These are phyloP conservation scores for Marisa cornuarietis DNA, from an alignment of 1,140 invertebrate species.

Conservation along the genomic window DNA sequence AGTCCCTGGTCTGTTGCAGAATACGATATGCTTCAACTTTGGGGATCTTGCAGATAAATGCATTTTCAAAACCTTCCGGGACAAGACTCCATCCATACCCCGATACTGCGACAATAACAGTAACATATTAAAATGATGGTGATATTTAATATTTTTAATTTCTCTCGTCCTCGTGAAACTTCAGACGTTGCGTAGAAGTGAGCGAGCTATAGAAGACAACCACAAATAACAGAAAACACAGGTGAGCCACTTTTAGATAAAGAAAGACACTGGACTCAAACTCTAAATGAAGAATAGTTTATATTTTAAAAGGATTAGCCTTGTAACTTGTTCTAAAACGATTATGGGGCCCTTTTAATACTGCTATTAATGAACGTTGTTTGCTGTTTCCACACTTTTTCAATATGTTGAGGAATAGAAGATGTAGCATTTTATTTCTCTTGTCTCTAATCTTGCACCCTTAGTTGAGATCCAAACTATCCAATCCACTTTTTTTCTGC, in stretches of 20 bases:
- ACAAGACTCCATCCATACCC: constrained; percentile 29
- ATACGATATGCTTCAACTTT: constrained; percentile 31
- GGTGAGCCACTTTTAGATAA: background rate
- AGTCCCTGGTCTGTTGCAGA: constrained; percentile 25
- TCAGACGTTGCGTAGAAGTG: background rate
- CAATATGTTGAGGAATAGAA: too few relatives aligned
- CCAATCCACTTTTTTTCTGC: too few relatives aligned
- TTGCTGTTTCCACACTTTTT: too few relatives aligned
- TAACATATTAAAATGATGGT: background rate
- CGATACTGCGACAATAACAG: constrained; percentile 13
- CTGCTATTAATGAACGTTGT: too few relatives aligned
- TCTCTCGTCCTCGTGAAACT: background rate
- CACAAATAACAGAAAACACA: background rate
- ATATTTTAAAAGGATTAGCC: background rate
- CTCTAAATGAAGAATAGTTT: background rate
- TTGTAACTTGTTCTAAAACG: background rate
- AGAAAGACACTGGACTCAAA: background rate
- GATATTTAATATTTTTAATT: background rate
- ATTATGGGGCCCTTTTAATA: background rate
- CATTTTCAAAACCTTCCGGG: constrained; percentile 1
- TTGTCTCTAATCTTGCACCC: too few relatives aligned
- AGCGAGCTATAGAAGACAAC: background rate
- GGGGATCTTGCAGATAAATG: constrained; percentile 41
- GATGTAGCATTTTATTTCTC: too few relatives aligned
- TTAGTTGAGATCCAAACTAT: too few relatives aligned